A percentile compares a stretch with the other conserved stretches of the same genome.
These are phyloP conservation scores for Thamnaconus septentrionalis DNA, from an alignment of 2,113 vertebrate genomes.

Conservation along the genomic window DNA sequence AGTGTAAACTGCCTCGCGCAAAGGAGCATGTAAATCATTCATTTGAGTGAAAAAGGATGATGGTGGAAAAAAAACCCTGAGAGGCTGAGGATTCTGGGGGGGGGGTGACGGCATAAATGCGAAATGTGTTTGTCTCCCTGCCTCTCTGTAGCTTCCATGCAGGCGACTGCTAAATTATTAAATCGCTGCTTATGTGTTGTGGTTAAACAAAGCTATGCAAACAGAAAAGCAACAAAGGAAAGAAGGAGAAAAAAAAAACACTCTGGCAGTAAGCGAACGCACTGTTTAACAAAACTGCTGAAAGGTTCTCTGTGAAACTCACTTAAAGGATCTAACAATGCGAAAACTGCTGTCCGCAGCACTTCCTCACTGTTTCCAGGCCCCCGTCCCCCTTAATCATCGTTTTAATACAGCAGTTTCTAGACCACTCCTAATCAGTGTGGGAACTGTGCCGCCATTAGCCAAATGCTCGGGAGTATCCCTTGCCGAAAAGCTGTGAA, in stretches of 20 bases:
- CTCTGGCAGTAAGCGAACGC: conserved; percentile 31
- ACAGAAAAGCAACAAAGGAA: conserved; percentile 38
- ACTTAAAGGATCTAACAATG: conserved; percentile 29
- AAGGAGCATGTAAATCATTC: conserved; percentile 36
- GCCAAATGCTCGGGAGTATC: conserved; percentile 37
- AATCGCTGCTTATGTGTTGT: conserved; percentile 42
- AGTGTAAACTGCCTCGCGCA: neutral
- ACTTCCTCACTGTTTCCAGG: conserved; percentile 28
- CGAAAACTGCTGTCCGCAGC: conserved; percentile 39
- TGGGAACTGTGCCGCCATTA: conserved; percentile 34
- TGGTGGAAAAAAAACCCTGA: neutral
- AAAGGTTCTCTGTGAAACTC: conserved; percentile 22
- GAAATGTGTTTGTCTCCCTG: neutral
- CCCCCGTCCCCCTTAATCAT: conserved; percentile 37
- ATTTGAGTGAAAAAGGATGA: conserved; percentile 39
- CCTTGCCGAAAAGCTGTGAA: conserved; percentile 21
- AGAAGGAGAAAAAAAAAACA: conserved; percentile 38
- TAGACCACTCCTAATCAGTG: conserved; percentile 35
- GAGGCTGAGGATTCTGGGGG: conserved; percentile 22
- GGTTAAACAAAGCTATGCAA: conserved; percentile 55
- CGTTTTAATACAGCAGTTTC: conserved; percentile 15
- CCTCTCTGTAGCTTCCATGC: conserved; percentile 13
- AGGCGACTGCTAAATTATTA: conserved; percentile 53
- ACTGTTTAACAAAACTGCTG: conserved; percentile 43
- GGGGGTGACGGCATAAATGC: too few relatives aligned